These are phyloP conservation scores for Onychomys arenicola DNA, from an alignment of 2,797 vertebrate species.

Conservation along the genomic window DNA sequence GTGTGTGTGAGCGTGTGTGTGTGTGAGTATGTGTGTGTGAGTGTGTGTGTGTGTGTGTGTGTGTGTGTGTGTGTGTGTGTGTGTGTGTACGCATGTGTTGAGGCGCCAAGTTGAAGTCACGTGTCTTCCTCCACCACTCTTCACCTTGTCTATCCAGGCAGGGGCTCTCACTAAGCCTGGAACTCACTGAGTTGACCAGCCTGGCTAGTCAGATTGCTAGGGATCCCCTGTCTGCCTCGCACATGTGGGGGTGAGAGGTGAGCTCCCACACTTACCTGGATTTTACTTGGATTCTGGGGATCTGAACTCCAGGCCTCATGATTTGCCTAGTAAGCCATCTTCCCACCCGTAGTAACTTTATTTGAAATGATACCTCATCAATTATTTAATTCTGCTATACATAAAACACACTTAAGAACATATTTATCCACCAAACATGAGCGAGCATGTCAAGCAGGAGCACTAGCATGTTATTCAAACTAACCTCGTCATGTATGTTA, in stretches of 20 bases:
- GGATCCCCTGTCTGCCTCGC: neutral
- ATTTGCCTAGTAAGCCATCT: neutral
- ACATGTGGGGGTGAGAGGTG: neutral
- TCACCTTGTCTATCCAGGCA: neutral
- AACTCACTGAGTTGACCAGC: neutral
- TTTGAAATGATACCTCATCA: neutral
- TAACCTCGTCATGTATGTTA: neutral
- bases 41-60: neutral
- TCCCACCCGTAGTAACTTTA: neutral
- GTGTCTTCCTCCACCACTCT: neutral
- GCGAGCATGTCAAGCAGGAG: neutral
- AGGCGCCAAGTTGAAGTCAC: neutral
- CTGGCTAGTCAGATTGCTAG: neutral
- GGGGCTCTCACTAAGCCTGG: neutral
- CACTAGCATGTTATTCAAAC: neutral
- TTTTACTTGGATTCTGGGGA: neutral
- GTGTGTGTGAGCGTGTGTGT: too few species aligned
- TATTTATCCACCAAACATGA: neutral
- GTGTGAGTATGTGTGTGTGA: too few species aligned
- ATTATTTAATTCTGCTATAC: conserved; percentile 20
- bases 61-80: too few species aligned
- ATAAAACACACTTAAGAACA: neutral
- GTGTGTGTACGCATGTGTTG: too few species aligned
- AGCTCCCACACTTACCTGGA: neutral
- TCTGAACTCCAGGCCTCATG: neutral